Evolutionary conservation across 2,797 vertebrate species (phyloP).

Genomic region (Miichthys miiuy): DNA sequence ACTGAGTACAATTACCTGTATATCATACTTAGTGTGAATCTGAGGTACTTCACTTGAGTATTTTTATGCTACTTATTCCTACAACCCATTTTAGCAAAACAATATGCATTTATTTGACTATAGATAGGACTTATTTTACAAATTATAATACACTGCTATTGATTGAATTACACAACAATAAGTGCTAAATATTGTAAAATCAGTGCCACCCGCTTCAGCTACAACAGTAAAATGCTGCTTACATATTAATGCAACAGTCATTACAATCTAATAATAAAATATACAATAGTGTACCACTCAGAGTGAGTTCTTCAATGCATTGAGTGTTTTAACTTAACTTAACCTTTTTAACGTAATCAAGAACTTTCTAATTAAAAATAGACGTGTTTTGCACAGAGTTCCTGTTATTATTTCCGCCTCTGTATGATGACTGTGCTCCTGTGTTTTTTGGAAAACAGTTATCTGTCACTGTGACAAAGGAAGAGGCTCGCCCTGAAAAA

Average conservation of each 20-base stretch:
- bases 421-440: neutral
- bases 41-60: neutral
- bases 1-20: too few relatives aligned
- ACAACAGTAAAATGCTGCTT: neutral
- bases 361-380: neutral
- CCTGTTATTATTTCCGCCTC: conserved; percentile 27
- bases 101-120: neutral
- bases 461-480: conserved; percentile 27
- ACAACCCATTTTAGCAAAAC: neutral
- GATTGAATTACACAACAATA: neutral
- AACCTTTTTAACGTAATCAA: too few relatives aligned
- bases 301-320: neutral
- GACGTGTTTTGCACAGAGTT: neutral
- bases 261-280: neutral
- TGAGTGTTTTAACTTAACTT: neutral
- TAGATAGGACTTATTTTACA: neutral
- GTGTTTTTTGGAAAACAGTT: conserved; percentile 9
- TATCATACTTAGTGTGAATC: too few relatives aligned
- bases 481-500: neutral
- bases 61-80: neutral
- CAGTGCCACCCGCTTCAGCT: too few relatives aligned
- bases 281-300: neutral
- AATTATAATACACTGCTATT: neutral
- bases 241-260: neutral
- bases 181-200: too few relatives aligned